Conservation (phyloP, 1,140 invertebrate species). For the Psix sp. region DNA sequence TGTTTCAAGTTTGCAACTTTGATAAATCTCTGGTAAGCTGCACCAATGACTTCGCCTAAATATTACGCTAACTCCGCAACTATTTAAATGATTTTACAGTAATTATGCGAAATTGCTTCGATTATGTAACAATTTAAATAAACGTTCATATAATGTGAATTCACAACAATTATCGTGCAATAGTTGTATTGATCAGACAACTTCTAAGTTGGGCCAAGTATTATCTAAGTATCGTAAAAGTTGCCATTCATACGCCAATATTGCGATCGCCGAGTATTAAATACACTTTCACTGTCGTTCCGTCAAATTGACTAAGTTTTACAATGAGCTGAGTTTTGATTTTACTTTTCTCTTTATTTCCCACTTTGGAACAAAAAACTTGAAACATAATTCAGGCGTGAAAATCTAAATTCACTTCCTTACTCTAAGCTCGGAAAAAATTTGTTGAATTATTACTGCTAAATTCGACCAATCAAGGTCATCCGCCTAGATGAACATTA, state of each 20-base stretch:
- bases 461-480: too few species aligned
- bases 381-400: too few species aligned
- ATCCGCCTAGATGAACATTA: too few species aligned
- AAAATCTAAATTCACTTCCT: too few species aligned
- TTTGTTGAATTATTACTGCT: too few species aligned
- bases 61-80: constrained; percentile 28
- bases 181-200: constrained; percentile 2
- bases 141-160: constrained; percentile 7
- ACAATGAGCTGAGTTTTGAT: too few species aligned
- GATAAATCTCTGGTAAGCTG: constrained; percentile 43
- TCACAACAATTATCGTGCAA: constrained; percentile 13
- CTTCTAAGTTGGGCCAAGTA: background rate
- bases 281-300: constrained; percentile 25
- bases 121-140: constrained; percentile 40
- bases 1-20: constrained; percentile 42
- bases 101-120: constrained; percentile 38
- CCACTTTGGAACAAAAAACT: too few species aligned
- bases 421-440: too few species aligned
- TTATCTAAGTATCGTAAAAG: constrained; percentile 30
- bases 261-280: constrained; percentile 6
- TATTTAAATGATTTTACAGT: constrained; percentile 20
- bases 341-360: too few species aligned
- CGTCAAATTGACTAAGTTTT: constrained; percentile 23
- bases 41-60: constrained; percentile 33
- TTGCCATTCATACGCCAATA: constrained; percentile 13